Base-by-base conservation (phyloP, 92 coral and sea anemone species). In the Chrysogorgia sp. region DNA sequence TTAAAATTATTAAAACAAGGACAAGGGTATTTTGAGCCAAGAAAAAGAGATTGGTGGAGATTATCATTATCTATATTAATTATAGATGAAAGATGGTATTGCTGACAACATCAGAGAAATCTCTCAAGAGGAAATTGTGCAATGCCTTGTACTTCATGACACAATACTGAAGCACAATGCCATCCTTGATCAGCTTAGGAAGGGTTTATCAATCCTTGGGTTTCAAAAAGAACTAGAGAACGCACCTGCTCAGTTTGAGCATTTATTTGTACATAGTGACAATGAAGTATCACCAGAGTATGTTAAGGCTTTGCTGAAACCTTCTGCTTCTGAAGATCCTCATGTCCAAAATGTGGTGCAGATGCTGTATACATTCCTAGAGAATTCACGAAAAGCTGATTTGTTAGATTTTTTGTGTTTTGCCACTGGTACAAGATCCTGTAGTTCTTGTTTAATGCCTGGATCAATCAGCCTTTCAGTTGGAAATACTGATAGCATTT, bases 191-290 rank as follows among this genome's bases (percentile, higher is more conserved):
- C n/a, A n/a, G n/a, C n/a, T n/a, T n/a, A n/a, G n/a, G n/a, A n/a
- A n/a, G n/a, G n/a, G n/a, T n/a, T n/a, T n/a, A n/a, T n/a, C n/a
- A n/a, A n/a, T n/a, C n/a, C n/a, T n/a, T n/a, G n/a, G n/a, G n/a
- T n/a, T n/a, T n/a, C n/a, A n/a, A n/a, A n/a, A n/a, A n/a, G n/a
- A n/a, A n/a, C n/a, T n/a, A n/a, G n/a, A n/a, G n/a, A n/a, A n/a
- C n/a, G n/a, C n/a, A 79, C 40, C 90, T 83, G 76, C 40, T 87
- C 12, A 56, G 85, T 35, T 83, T 59, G 30, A 86, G 91, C n/a
- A 47, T 80, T 20, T 70, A 77, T 33, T 75, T 68, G n/a, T n/a
- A n/a, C n/a, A n/a, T n/a, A n/a, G n/a, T n/a, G n/a, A n/a, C n/a
- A n/a, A n/a, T n/a, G n/a, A n/a, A n/a, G n/a, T n/a, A n/a, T n/a